Evolutionary conservation across 2,113 vertebrate species (phyloP), one percentile per base, ranked within the genome.

Genomic region (Periophthalmodon schlosseri): DNA sequence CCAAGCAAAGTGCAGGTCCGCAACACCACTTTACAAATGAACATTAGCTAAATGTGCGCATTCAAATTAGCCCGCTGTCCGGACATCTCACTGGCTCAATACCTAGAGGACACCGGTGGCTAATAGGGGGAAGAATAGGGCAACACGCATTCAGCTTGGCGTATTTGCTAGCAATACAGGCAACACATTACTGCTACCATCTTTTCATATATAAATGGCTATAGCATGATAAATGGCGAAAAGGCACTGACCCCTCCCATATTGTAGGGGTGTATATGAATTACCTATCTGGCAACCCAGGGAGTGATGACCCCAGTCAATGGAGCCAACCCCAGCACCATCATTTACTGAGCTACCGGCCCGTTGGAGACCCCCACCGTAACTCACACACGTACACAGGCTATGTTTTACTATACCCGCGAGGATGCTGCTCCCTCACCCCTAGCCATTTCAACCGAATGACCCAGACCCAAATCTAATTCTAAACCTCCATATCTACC

Each of bases 321-420:
- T 85, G 74, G 47, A 83, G 84, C 80, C 80, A 88, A 82, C 82
- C 86, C 68, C 49, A 21, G 76, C 68, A 56, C 80, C 73, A 88
- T 91, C 84, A 88, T 90, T 91, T 85, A 90, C 85, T 83, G 73
- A 87, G 81, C 83, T 73, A 81, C 70, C 72, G 71, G 76, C 75
- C 82, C 70, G 72, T 46, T 75, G 24, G 54, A 90, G 86, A 84
- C 84, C 77, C 60, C 72, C 21, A 73, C 80, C 34, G 83, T 89
- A 88, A 85, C 74, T 83, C 66, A 57, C 52, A 67, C 56, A 78
- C 77, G 72, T 63, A 78, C 79, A 63, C 75, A 76, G 46, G 33
- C 52, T 54, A 21, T 65, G 63, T 65, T 49, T 68, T 49, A 68
- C 39, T 68, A 68, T 21, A 44, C 66, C 66, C 46, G n/a, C 44